phyloP scores from a whole-genome alignment of 2,888 invertebrate genomes.

The Orthosia gracilis region DNA sequence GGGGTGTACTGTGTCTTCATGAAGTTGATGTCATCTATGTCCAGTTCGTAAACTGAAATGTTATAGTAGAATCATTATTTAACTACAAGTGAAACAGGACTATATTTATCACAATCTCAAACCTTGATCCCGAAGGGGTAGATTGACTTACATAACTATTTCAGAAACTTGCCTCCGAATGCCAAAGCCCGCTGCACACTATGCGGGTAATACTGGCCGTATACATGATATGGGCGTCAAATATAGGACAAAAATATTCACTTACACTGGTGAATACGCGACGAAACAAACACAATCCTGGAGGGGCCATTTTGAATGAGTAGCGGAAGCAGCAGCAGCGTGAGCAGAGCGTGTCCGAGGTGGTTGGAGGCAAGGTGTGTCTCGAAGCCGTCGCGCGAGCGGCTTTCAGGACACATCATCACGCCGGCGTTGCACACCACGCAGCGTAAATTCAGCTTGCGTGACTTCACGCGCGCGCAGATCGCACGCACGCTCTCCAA shows the following conservation, averaged over 20 bases:
- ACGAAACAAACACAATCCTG: constrained; percentile 91
- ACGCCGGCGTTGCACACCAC: constrained; percentile 75
- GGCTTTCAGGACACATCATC: constrained; percentile 92
- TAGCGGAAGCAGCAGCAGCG: constrained; percentile 91
- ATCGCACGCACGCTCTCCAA: constrained; percentile 91
- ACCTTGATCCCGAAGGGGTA: too few relatives aligned
- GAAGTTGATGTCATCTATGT: constrained; percentile 93
- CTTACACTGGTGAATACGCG: too few relatives aligned
- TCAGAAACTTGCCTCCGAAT: too few relatives aligned
- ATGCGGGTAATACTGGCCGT: too few relatives aligned
- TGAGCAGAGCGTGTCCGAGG: constrained; percentile 92
- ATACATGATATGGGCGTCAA: constrained; percentile 64
- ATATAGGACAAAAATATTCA: too few relatives aligned
- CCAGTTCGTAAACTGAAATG: constrained; percentile 76
- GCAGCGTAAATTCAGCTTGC: constrained; percentile 74
- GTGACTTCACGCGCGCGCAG: constrained; percentile 81
- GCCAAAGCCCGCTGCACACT: too few relatives aligned
- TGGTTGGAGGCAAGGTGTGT: constrained; percentile 93
- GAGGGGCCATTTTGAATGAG: constrained; percentile 90
- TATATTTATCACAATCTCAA: too few relatives aligned
- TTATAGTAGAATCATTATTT: too few relatives aligned
- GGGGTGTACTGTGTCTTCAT: constrained; percentile 92
- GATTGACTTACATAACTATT: too few relatives aligned
- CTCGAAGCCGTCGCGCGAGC: constrained; percentile 93
- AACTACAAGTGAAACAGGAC: too few relatives aligned